Percentiles rank a stretch among this genome's conserved stretches.
These are phyloP conservation scores for Falco punctatus DNA, from an alignment of 2,113 vertebrate genomes.

Conservation along the genomic window DNA sequence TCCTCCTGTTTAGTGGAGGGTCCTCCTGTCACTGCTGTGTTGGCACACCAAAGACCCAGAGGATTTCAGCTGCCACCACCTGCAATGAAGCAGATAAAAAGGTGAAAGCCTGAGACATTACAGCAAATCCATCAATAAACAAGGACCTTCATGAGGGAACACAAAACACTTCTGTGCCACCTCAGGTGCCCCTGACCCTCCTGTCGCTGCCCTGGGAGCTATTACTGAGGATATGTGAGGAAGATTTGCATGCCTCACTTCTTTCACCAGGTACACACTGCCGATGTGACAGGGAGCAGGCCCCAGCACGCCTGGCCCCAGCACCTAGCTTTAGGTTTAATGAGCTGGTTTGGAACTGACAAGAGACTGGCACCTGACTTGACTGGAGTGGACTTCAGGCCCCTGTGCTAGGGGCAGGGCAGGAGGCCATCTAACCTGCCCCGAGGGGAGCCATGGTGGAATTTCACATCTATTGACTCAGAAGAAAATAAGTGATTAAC, in stretches of 20 bases:
- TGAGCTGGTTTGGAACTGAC: background rate
- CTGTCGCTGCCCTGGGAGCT: background rate
- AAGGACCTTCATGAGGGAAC: background rate
- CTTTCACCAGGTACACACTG: no score
- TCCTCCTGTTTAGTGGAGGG: background rate
- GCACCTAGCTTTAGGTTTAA: accelerated
- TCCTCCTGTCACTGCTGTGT: background rate
- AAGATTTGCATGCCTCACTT: accelerated
- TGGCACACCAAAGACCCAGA: accelerated
- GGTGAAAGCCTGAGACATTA: background rate
- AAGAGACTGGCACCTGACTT: background rate
- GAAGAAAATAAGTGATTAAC: background rate
- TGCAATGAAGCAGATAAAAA: background rate
- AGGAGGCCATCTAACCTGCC: background rate
- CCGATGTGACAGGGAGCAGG: background rate
- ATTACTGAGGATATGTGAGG: accelerated
- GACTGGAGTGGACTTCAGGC: background rate
- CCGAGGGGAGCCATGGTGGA: accelerated
- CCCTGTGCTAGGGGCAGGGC: accelerated
- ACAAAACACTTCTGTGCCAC: background rate
- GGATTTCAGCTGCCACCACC: background rate
- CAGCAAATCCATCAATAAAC: background rate
- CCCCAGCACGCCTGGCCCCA: background rate
- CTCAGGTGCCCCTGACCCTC: accelerated
- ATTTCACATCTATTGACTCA: background rate